These are phyloP conservation scores for Archips crataeganus DNA, from an alignment of 2,888 invertebrate species.

Conservation along the genomic window DNA sequence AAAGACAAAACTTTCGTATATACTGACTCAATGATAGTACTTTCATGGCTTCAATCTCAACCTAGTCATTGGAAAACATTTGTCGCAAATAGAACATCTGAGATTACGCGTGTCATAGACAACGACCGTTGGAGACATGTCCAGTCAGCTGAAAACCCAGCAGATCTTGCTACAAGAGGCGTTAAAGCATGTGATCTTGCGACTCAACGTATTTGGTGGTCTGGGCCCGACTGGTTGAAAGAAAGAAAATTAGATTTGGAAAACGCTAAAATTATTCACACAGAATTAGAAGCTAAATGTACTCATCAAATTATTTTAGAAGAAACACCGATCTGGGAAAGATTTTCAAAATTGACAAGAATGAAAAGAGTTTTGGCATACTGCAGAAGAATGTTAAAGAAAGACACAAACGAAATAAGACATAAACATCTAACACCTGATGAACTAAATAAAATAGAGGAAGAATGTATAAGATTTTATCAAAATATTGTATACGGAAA, in stretches of 20 bases:
- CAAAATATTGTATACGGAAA: conserved; percentile 29
- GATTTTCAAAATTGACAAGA: conserved; percentile 40
- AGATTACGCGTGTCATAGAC: background rate
- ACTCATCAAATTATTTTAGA: background rate
- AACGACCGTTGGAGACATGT: conserved; percentile 1
- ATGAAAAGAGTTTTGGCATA: conserved; percentile 42
- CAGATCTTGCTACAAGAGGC: conserved; percentile 7
- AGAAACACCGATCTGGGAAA: conserved; percentile 35
- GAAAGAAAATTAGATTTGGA: too few species aligned
- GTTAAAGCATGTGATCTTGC: background rate
- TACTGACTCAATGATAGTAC: background rate
- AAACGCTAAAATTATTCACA: background rate
- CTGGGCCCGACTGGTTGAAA: background rate
- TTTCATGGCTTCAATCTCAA: background rate
- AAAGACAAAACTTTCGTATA: background rate
- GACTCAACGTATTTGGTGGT: background rate
- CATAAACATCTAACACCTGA: background rate
- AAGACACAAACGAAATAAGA: background rate
- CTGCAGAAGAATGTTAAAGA: conserved; percentile 39
- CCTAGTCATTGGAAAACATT: background rate
- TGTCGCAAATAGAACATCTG: background rate
- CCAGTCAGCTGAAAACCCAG: conserved; percentile 16
- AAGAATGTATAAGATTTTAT: conserved; percentile 37
- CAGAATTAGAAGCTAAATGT: background rate
- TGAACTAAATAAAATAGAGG: conserved; percentile 30